Conservation (phyloP, 2,113 vertebrate genomes). For the Puma concolor region DNA sequence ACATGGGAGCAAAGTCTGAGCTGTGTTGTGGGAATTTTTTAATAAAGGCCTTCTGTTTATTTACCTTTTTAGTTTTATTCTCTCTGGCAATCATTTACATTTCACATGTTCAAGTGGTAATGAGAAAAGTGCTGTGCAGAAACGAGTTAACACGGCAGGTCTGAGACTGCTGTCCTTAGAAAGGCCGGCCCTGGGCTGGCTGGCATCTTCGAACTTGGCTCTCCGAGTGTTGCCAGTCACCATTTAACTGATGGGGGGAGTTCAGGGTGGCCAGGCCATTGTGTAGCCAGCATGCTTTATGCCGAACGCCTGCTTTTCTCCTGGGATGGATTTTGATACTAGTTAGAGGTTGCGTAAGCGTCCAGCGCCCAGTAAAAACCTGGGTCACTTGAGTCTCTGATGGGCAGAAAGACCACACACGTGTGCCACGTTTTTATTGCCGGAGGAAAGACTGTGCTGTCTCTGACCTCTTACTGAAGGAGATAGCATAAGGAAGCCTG, state of each 20-base stretch:
- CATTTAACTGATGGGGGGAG: too few relatives aligned
- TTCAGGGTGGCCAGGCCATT: neutral
- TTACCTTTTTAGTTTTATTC: neutral
- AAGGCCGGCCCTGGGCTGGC: neutral
- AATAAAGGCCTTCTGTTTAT: neutral
- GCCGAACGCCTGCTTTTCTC: neutral
- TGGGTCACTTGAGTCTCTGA: neutral
- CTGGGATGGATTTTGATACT: neutral
- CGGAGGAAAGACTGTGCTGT: neutral
- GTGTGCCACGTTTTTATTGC: neutral
- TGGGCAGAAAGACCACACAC: neutral
- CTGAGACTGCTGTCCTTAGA: neutral
- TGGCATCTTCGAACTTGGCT: neutral
- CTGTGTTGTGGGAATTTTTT: neutral
- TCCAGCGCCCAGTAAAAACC: too few relatives aligned
- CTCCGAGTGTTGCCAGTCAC: neutral
- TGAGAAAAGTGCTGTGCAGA: neutral
- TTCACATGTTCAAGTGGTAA: neutral
- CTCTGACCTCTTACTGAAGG: neutral
- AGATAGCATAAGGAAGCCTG: fast-evolving
- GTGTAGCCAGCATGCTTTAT: neutral
- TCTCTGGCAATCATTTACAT: neutral
- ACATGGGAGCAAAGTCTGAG: neutral
- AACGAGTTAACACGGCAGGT: neutral
- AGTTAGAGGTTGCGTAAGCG: neutral